These are phyloP conservation scores for Aspidoscelis tigris DNA, from an alignment of 2,113 vertebrate species.

Conservation along the genomic window DNA sequence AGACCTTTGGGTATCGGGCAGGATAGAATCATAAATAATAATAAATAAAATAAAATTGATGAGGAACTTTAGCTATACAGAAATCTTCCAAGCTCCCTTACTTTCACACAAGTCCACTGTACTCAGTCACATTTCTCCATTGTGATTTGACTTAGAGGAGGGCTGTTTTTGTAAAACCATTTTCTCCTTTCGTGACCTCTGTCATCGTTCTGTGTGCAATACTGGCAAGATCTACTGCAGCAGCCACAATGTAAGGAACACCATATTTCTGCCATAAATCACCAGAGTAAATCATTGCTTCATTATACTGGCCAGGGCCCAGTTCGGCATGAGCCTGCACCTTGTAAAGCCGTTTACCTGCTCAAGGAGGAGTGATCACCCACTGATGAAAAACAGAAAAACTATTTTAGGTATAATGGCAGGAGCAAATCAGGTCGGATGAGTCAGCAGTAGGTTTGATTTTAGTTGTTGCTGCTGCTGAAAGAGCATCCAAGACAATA, in stretches of 20 bases:
- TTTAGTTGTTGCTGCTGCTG: background rate
- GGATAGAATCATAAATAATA: too few species aligned
- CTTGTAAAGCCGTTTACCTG: background rate
- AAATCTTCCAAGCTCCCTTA: background rate
- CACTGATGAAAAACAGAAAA: background rate
- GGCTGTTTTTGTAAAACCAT: conserved; percentile 18
- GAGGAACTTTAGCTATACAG: background rate
- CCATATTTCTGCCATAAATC: conserved; percentile 30
- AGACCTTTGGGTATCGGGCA: too few species aligned
- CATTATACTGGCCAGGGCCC: background rate
- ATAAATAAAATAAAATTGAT: background rate
- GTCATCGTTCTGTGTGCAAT: conserved; percentile 26
- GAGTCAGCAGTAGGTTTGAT: background rate
- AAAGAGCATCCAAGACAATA: conserved; percentile 1
- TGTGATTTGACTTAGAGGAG: background rate
- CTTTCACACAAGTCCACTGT: background rate
- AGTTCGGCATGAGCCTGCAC: background rate
- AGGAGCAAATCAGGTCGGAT: background rate
- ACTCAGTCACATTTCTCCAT: background rate
- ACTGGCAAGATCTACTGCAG: conserved; percentile 35
- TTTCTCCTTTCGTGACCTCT: conserved; percentile 36
- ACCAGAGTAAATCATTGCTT: conserved; percentile 14
- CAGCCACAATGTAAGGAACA: conserved; percentile 27
- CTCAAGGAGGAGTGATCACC: background rate
- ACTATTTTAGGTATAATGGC: background rate